Percentiles rank a stretch among this genome's conserved stretches.
Evolutionary conservation across 2,888 invertebrate species (phyloP).

Genomic region (Tenthredo livida): DNA sequence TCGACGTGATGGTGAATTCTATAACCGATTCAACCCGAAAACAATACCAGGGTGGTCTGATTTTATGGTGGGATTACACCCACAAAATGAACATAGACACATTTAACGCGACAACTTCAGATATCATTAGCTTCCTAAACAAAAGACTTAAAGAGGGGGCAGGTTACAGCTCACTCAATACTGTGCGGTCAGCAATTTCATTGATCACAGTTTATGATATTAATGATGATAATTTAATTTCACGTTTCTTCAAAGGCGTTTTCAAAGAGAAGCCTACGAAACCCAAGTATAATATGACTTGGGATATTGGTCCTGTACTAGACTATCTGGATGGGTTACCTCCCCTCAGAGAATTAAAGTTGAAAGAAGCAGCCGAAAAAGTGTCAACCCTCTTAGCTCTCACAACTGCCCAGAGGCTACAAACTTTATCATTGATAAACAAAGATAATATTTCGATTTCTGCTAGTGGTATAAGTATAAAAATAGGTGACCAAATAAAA

Average conservation of each 20-base stretch:
- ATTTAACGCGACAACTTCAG: constrained; percentile 20
- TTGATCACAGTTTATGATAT: background rate
- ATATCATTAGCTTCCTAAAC: constrained; percentile 47
- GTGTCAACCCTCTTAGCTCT: constrained; percentile 57
- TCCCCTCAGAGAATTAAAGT: constrained; percentile 48
- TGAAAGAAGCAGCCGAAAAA: constrained; percentile 57
- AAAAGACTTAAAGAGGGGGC: constrained; percentile 53
- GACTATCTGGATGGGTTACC: constrained; percentile 50
- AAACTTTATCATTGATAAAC: constrained; percentile 57
- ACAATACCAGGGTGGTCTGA: constrained; percentile 59
- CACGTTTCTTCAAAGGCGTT: constrained; percentile 26
- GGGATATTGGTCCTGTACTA: constrained; percentile 59
- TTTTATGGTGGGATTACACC: constrained; percentile 58
- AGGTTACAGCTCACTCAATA: background rate
- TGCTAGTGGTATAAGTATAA: constrained; percentile 28
- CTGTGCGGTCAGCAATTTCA: background rate
- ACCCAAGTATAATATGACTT: constrained; percentile 57
- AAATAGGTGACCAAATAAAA: constrained; percentile 53
- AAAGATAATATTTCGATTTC: constrained; percentile 52
- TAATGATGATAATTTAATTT: background rate
- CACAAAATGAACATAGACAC: constrained; percentile 46
- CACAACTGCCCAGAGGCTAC: constrained; percentile 58
- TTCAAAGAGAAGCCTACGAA: constrained; percentile 55
- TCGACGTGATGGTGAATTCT: constrained; percentile 55
- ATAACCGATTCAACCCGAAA: constrained; percentile 58